These are phyloP conservation scores for Osmerus eperlanus DNA, from an alignment of 2,113 vertebrate genomes.

Conservation along the genomic window DNA sequence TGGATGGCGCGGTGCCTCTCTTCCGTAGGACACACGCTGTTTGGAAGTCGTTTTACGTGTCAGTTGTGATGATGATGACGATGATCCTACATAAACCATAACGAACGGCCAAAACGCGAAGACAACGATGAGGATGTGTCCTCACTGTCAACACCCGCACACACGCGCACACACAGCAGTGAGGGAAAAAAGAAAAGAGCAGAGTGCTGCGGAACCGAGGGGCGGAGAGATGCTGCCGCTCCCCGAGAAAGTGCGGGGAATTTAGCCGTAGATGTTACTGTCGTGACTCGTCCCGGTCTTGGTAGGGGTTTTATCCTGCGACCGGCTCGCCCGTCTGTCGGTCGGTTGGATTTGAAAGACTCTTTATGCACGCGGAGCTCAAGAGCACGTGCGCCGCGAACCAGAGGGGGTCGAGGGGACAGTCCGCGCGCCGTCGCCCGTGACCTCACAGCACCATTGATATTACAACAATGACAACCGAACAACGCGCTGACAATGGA, in stretches of 20 bases:
- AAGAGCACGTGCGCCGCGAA: constrained; percentile 8
- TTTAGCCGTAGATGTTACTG: constrained; percentile 7
- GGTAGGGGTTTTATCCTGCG: no score
- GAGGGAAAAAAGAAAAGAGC: constrained; percentile 1
- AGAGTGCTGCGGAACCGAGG: constrained; percentile 19
- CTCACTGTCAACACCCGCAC: background rate
- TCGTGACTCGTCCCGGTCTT: constrained; percentile 1
- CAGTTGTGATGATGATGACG: background rate
- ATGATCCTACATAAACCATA: constrained; percentile 40
- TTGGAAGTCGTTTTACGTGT: background rate
- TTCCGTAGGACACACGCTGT: background rate
- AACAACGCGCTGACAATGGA: background rate
- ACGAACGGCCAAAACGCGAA: constrained; percentile 1
- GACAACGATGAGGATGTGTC: background rate
- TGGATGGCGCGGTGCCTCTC: background rate
- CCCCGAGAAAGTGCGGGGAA: constrained; percentile 7
- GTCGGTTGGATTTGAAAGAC: no score
- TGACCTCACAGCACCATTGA: constrained; percentile 6
- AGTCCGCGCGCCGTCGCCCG: background rate
- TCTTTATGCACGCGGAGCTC: background rate
- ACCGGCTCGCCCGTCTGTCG: no score
- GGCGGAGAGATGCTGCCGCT: constrained; percentile 35
- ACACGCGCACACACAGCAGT: constrained; percentile 8
- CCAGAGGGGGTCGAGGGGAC: constrained; percentile 1
- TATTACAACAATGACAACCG: background rate